phyloP scores from a whole-genome alignment of 1,140 invertebrate genomes.

The Cardiocondyla obscurior region DNA sequence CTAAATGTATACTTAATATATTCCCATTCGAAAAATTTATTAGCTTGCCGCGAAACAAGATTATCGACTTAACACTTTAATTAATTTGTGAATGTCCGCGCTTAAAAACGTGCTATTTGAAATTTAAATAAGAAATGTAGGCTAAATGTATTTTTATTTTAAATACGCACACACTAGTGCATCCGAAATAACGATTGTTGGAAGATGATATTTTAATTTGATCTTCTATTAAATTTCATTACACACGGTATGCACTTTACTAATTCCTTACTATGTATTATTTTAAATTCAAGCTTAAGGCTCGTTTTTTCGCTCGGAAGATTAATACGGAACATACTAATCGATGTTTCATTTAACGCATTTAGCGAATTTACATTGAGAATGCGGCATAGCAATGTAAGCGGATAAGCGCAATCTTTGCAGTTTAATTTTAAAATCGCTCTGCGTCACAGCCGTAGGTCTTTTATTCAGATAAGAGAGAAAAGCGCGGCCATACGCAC shows the following conservation, averaged over 20 bases:
- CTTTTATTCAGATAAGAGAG: not conserved
- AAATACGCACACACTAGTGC: not conserved
- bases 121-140: not conserved
- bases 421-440: not conserved
- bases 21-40: not conserved
- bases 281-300: not conserved
- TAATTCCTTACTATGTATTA: not conserved
- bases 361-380: conserved; percentile 20
- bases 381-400: not conserved
- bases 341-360: not conserved
- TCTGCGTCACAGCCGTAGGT: not conserved
- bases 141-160: conserved; percentile 12
- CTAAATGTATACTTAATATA: not conserved
- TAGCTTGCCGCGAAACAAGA: not conserved
- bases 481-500: not conserved
- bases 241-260: not conserved
- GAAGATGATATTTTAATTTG: not conserved
- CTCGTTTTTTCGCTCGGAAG: not conserved
- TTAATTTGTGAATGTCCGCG: not conserved
- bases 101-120: not conserved
- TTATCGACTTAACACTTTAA: conserved; percentile 4
- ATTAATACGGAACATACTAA: not conserved
- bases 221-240: not conserved
- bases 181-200: not conserved
- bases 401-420: not conserved